phyloP scores from a whole-genome alignment of 64 coral and sea anemone genomes.

The Dendronephthya gigantea region DNA sequence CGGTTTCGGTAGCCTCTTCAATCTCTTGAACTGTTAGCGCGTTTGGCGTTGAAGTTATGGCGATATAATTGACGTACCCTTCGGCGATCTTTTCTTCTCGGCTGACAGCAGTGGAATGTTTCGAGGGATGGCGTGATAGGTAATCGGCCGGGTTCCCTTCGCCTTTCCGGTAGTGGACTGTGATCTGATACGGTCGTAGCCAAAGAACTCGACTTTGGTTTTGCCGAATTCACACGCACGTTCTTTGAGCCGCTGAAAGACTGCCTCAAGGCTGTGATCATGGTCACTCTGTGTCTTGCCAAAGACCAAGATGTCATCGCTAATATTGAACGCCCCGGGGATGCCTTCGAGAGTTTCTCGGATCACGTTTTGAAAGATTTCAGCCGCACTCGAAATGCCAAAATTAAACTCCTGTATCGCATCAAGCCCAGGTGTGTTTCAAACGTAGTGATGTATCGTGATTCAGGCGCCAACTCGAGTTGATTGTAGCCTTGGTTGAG shows the following conservation, averaged over 20 bases:
- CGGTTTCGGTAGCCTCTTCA: background rate
- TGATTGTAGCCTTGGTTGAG: too few species aligned
- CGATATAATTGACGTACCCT: background rate
- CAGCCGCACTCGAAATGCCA: background rate
- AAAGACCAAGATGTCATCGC: too few species aligned
- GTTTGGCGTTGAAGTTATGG: background rate
- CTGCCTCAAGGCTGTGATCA: background rate
- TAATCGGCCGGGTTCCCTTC: background rate
- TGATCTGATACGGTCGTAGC: constrained; percentile 3
- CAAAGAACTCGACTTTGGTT: too few species aligned
- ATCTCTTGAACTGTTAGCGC: background rate
- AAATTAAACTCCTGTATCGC: background rate
- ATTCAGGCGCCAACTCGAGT: background rate
- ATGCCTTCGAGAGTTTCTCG: too few species aligned
- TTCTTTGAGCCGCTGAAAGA: background rate
- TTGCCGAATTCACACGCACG: too few species aligned
- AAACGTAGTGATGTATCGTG: constrained; percentile 9
- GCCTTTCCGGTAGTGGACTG: background rate
- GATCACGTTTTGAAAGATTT: too few species aligned
- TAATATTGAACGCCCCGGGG: too few species aligned
- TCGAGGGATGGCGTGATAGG: background rate
- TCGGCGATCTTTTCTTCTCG: background rate
- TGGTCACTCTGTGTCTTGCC: background rate
- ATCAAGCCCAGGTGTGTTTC: background rate
- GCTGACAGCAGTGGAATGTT: background rate